Percentiles rank a stretch among this genome's conserved stretches.
Evolutionary conservation across 2,797 vertebrate species (phyloP).

Genomic region (Mormyrops attenuatus): DNA sequence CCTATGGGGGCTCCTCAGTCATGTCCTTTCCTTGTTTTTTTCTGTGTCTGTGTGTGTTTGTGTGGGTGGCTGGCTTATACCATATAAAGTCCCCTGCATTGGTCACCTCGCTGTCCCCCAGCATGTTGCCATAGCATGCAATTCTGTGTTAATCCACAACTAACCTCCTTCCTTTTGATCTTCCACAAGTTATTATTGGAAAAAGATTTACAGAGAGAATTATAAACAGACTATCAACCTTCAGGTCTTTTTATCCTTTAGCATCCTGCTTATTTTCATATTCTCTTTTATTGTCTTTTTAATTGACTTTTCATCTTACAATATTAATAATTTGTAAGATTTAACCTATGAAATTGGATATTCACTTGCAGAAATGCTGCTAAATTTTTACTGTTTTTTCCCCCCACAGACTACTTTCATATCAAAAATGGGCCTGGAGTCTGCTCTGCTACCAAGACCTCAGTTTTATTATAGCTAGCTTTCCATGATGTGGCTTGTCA

Average conservation of each 20-base stretch:
- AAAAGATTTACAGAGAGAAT: not conserved
- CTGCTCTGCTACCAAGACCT: not conserved
- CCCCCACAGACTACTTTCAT: not conserved
- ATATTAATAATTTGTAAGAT: not conserved
- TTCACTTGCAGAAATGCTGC: not conserved
- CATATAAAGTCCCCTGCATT: not conserved
- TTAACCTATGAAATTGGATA: not conserved
- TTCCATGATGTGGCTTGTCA: not conserved
- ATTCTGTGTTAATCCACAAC: conserved; percentile 9
- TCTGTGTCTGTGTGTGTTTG: not conserved
- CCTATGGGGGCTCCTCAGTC: not conserved
- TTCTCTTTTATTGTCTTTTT: not conserved
- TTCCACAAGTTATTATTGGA: not conserved
- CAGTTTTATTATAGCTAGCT: not conserved
- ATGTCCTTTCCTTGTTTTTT: not conserved
- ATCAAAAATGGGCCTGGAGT: not conserved
- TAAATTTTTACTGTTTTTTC: not conserved
- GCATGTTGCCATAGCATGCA: not conserved
- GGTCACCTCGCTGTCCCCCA: not conserved
- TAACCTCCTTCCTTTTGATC: not conserved
- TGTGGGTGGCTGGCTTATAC: not conserved
- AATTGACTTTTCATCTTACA: not conserved
- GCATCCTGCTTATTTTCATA: not conserved
- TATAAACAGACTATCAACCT: not conserved
- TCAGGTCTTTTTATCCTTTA: not conserved